Conservation (phyloP, 2,797 vertebrate genomes). For the Premnoplex brunnescens region DNA sequence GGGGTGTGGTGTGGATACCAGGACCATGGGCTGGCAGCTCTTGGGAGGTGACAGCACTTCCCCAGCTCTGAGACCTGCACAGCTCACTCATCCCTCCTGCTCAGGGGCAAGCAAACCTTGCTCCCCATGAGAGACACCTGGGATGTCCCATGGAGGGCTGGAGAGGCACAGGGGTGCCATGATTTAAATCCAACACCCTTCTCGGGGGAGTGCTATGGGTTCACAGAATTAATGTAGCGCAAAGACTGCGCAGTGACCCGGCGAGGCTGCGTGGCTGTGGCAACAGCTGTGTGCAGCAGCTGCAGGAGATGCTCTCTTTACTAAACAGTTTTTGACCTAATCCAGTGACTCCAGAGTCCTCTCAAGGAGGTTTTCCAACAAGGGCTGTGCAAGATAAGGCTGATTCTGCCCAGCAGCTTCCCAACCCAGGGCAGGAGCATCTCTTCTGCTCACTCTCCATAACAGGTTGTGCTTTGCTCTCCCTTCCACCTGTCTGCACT, state of each 20-base stretch:
- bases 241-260: fast-evolving
- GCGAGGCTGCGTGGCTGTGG: fast-evolving
- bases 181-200: background rate
- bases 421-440: fast-evolving
- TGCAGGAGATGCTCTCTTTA: background rate
- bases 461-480: background rate
- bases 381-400: background rate
- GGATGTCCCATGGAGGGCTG: background rate
- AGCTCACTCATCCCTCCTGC: background rate
- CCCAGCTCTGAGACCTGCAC: background rate
- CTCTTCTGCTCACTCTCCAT: background rate
- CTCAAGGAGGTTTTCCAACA: background rate
- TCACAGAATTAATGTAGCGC: fast-evolving
- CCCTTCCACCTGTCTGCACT: background rate
- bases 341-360: background rate
- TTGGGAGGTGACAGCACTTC: background rate
- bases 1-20: fast-evolving
- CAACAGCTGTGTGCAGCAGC: background rate
- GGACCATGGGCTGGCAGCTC: background rate
- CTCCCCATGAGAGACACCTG: background rate
- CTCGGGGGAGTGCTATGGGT: fast-evolving
- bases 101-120: background rate
- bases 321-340: background rate
- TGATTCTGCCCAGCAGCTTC: background rate
- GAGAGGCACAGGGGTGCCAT: background rate